Evolutionary conservation across 2,888 invertebrate genomes (phyloP).

Genomic region (Himalopsyche japonica): DNA sequence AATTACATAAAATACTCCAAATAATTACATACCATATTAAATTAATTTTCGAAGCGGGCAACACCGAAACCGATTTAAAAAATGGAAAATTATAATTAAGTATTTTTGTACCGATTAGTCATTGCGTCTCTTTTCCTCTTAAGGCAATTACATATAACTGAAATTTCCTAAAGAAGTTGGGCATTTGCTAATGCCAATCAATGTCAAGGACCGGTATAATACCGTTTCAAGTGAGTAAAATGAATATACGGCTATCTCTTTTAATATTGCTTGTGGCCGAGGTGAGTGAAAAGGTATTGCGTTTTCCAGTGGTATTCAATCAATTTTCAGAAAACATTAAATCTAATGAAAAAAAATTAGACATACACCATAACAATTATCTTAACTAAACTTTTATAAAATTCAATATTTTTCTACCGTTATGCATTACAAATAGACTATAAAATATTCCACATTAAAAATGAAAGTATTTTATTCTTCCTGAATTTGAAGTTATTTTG

Average conservation of each 20-base stretch:
- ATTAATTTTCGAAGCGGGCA: slow-evolving; percentile 16
- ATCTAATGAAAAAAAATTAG: no score
- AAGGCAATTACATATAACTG: slow-evolving; percentile 5
- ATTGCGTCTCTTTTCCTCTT: slow-evolving; percentile 6
- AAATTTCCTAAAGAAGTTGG: not conserved
- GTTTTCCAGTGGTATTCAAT: not conserved
- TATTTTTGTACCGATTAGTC: slow-evolving; percentile 5
- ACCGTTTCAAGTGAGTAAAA: not conserved
- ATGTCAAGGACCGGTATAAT: slow-evolving; percentile 21
- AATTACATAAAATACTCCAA: slow-evolving; percentile 30
- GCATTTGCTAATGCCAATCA: slow-evolving; percentile 36
- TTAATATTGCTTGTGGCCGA: not conserved
- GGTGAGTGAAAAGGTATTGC: not conserved
- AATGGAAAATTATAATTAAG: slow-evolving; percentile 31
- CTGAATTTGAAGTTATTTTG: no score
- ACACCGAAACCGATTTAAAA: slow-evolving; percentile 16
- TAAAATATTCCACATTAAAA: no score
- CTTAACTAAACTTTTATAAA: no score
- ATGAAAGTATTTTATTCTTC: no score
- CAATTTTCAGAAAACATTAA: not conserved
- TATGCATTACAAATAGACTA: no score
- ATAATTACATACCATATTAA: slow-evolving; percentile 16
- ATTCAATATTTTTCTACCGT: no score
- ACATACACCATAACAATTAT: no score
- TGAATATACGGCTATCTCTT: not conserved